phyloP scores from a whole-genome alignment of 2,888 invertebrate genomes.

The Euplexia lucipara region DNA sequence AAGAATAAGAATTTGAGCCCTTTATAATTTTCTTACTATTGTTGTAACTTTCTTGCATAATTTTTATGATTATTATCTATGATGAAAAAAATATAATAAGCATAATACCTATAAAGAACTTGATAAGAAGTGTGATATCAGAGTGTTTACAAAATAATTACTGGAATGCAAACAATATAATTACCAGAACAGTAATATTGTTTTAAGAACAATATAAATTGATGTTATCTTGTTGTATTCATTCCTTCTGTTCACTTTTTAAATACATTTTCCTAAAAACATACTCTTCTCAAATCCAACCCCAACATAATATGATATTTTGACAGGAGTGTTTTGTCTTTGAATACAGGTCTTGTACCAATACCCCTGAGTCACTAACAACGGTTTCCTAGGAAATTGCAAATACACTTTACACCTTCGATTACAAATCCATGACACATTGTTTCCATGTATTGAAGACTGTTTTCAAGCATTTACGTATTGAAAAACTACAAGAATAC shows the following conservation, averaged over 20 bases:
- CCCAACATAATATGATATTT: not conserved
- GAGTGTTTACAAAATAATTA: not conserved
- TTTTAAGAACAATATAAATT: not conserved
- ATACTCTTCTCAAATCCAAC: not conserved
- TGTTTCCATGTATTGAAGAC: not conserved
- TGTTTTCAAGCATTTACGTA: too few species aligned
- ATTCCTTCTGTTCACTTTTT: too few species aligned
- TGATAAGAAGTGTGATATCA: constrained; percentile 16
- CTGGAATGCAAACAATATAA: not conserved
- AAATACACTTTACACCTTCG: constrained; percentile 8
- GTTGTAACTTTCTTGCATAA: not conserved
- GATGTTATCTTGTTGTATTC: too few species aligned
- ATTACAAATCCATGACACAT: constrained; percentile 17
- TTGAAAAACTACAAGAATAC: too few species aligned
- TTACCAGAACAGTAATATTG: not conserved
- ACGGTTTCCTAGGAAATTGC: constrained; percentile 7
- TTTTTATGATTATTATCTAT: not conserved
- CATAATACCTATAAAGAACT: constrained; percentile 3
- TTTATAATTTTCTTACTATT: not conserved
- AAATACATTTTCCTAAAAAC: not conserved
- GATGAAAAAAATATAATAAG: not conserved
- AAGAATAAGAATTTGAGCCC: too few species aligned
- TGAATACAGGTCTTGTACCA: not conserved
- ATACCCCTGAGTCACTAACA: not conserved
- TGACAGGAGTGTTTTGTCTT: too few species aligned